Base-by-base conservation (phyloP, 2,797 vertebrate species). In the Amazonetta brasiliensis region DNA sequence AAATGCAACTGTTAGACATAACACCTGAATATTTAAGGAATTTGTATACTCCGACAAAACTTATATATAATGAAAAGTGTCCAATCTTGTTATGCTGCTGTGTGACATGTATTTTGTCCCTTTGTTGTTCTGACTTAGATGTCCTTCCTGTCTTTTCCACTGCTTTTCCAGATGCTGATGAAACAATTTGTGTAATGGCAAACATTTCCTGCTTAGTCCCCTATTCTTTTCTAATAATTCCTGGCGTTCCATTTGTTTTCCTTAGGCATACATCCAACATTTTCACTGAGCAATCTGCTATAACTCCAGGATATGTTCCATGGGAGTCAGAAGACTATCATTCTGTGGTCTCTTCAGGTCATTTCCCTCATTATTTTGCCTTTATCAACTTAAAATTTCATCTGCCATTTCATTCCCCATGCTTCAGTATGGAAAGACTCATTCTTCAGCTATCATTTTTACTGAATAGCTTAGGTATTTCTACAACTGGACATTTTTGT, bases 221-320 rank as follows among this genome's bases (percentile, higher is more conserved):
- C 33, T 73, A 35, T 66, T 94, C 35, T 91, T 77, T 50, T 72
- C 48, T 55, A 90, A 66, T 63, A 87, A 87, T 76, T 94, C 64
- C 72, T 93, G 78, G 78, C 43, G 30, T 35, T 84, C 44, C 50
- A 88, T 4, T 67, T 81, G 33, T 19, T 89, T 87, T 62, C 71
- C 79, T 66, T 75, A n/a, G 54, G 89, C 62, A 81, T 33, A 33
- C 22, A 60, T 86, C 85, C 89, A 95, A 55, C 37, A 9, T 78
- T 81, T 90, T 69, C 66, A 72, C 31, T 59, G 54, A 72, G 37
- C 46, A 87, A 18, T n/a, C 60, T 94, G 18, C 76, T 68, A 9
- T 46, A 52, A 62, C 66, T 91, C 73, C 52, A 39, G 52, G 56
- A 74, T 55, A 26, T 46, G 17, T 22, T 52, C 16, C 69, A 16